A percentile compares a stretch with the other conserved stretches of the same genome.
Evolutionary conservation across 2,113 vertebrate species (phyloP).

Genomic region (Eudyptes chrysolophus): DNA sequence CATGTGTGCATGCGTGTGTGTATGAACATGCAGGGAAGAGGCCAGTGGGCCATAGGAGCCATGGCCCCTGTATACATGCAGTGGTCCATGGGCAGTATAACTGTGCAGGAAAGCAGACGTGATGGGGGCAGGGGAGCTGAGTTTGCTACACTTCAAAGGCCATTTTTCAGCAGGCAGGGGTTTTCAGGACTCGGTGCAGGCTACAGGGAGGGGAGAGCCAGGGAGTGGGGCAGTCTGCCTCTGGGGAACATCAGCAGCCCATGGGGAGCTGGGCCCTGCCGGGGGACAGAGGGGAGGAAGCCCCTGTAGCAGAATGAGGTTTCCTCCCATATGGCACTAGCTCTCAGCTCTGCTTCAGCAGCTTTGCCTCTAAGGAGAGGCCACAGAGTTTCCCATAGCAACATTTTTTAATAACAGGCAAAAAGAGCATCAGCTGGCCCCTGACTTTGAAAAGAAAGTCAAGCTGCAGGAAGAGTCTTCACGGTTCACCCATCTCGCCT

Average conservation of each 20-base stretch:
- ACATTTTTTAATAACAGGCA: neutral
- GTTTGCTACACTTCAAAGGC: neutral
- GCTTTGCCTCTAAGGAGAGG: neutral
- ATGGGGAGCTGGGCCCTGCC: neutral
- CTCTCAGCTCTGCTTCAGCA: neutral
- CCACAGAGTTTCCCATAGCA: neutral
- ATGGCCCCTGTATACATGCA: neutral
- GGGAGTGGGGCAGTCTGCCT: neutral
- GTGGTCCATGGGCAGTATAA: neutral
- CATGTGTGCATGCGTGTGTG: neutral
- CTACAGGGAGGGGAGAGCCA: neutral
- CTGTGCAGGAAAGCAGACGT: neutral
- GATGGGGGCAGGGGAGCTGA: neutral
- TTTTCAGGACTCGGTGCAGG: neutral
- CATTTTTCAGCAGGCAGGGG: neutral
- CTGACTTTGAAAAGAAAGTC: neutral
- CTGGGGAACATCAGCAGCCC: neutral
- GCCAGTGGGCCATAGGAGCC: rapidly evolving
- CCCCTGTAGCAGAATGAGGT: neutral
- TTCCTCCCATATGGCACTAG: neutral
- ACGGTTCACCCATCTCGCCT: neutral
- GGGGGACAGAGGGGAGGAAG: rapidly evolving
- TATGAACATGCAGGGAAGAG: neutral
- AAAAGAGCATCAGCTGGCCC: neutral
- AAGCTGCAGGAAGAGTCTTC: neutral